A percentile compares a stretch with the other conserved stretches of the same genome.
phyloP scores from a whole-genome alignment of 2,888 invertebrate species.

The Sisyra nigra region DNA sequence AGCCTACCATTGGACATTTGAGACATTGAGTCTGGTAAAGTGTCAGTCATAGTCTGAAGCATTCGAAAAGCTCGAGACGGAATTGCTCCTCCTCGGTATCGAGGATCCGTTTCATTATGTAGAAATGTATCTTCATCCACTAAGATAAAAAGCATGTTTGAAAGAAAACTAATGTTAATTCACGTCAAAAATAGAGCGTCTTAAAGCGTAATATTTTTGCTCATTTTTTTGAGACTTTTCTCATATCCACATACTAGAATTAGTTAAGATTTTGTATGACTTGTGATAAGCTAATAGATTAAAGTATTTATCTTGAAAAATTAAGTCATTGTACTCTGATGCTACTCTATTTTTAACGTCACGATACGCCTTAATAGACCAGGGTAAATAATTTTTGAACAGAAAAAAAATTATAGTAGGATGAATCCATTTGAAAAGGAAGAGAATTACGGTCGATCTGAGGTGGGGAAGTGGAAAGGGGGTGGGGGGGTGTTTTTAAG shows the following conservation, averaged over 20 bases:
- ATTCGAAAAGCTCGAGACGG: constrained; percentile 52
- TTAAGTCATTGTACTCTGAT: too few species aligned
- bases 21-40: constrained; percentile 20
- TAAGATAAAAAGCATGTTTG: constrained; percentile 14
- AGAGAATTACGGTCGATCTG: too few species aligned
- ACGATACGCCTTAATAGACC: too few species aligned
- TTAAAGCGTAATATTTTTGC: not conserved
- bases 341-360: too few species aligned
- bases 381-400: too few species aligned
- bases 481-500: too few species aligned
- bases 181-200: not conserved
- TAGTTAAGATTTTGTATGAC: too few species aligned
- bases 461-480: too few species aligned
- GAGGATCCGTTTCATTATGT: constrained; percentile 39
- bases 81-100: constrained; percentile 44
- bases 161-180: not conserved
- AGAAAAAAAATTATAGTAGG: too few species aligned
- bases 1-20: constrained; percentile 16
- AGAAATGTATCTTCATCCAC: constrained; percentile 36
- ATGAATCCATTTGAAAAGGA: too few species aligned
- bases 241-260: not conserved
- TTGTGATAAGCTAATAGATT: too few species aligned
- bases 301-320: too few species aligned
- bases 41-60: constrained; percentile 46
- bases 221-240: not conserved